Evolutionary conservation across 2,113 vertebrate species (phyloP), one percentile per base, ranked within the genome.

Genomic region (Pholis gunnellus): DNA sequence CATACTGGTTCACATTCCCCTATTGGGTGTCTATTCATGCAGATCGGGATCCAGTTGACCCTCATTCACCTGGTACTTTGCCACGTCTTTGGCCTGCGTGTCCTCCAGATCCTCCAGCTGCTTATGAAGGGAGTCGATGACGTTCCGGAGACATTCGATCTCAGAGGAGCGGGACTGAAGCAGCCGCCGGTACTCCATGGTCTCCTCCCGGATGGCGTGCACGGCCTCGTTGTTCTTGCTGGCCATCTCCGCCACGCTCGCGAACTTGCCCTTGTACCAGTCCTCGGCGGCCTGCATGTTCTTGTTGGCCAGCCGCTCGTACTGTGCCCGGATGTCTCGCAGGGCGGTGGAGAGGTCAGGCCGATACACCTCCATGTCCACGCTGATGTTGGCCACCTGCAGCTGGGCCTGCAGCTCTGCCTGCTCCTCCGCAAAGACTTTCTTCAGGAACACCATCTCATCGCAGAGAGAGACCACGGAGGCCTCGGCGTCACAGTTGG

Each of bases 91-190:
- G 68, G 89, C 86, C 88, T 96, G 96, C 50, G 88, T 94, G 63
- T 96, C 95, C 90, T 96, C 96, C 75, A 96, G 90, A 59, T 95
- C 95, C 68, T 94, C 94, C 89, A 96, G 94, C 81, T 96, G 96
- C 75, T 92, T 94, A 52, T 95, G 94, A 5, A 97, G 89, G 2
- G 95, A 95, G 34, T 96, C 90, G 77, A 97, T 96, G 87, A 95
- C 93, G n/a, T 93, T 96, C 18, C 93, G 88, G 40, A 97, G 91
- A 31, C 94, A 92, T 48, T 97, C 96, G 5, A 97, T 94, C 93
- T 97, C 96, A 0, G 95, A 93, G 1, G 96, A 95, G 57, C 95
- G 94, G 36, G 95, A 91, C 78, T 95, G 95, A 9, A 97, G 95
- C 84, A 95, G 90, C 34, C 94, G 85, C 61, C 96, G 95, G 91